phyloP scores from a whole-genome alignment of 2,113 vertebrate genomes.

The Pica pica region DNA sequence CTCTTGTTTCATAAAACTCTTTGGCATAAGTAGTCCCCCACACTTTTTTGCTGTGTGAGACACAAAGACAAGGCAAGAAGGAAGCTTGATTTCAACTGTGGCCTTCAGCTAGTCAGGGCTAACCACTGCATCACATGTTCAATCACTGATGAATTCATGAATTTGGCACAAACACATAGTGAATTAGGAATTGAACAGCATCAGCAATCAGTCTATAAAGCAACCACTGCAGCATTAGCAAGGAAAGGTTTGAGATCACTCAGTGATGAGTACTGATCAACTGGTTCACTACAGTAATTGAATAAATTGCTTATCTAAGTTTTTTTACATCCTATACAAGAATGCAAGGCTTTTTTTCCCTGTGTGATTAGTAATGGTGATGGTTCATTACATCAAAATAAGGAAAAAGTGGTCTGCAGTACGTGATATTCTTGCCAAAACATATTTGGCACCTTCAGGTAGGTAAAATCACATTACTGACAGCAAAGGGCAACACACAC shows the following conservation, averaged over 20 bases:
- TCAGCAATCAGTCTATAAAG: neutral
- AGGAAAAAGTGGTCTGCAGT: neutral
- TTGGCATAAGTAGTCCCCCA: neutral
- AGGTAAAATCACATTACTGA: neutral
- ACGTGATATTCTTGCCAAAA: neutral
- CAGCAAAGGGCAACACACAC: neutral
- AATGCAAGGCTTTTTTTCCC: neutral
- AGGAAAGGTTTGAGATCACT: neutral
- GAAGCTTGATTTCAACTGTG: neutral
- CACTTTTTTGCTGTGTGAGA: neutral
- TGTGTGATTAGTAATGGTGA: neutral
- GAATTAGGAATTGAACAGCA: neutral
- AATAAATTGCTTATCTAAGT: neutral
- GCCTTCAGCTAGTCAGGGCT: neutral
- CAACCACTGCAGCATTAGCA: neutral
- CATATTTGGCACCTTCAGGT: neutral
- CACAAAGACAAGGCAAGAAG: neutral
- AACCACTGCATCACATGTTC: rapidly evolving
- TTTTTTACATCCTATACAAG: neutral
- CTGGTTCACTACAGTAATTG: neutral
- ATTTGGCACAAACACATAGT: neutral
- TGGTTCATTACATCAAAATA: neutral
- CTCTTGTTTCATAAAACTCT: neutral
- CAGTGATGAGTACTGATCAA: neutral
- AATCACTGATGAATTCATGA: neutral